Base-by-base conservation (phyloP, 2,888 invertebrate genomes). In the Drosophila tripunctata region DNA sequence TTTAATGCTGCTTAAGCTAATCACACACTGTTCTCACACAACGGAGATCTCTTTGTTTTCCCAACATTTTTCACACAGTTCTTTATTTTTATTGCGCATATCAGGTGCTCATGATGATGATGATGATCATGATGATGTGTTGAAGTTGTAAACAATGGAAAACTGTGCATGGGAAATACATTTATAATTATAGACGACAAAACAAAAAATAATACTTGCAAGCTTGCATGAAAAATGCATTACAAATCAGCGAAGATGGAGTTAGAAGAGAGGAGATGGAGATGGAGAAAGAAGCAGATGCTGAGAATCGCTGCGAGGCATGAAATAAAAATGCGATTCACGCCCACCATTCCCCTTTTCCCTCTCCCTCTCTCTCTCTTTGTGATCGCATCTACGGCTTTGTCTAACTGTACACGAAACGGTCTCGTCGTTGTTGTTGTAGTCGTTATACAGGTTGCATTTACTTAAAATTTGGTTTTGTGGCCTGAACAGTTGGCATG, bases 141-240 rank as follows among this genome's bases (percentile, higher is more conserved):
- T 50, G 48, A 10, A 51, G 64, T 43, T 72, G 47, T 21, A 76
- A 47, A 78, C 84, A 80, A 84, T 68, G 62, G 57, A 58, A 76
- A 61, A 67, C 56, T 41, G 45, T 73, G 68, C 78, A 78, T 78
- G 78, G 81, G 78, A 78, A 78, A 76, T 68, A 57, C 52, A 57
- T 67, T 62, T 50, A 67, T 43, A 75, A 60, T 60, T 75, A 64
- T 44, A 52, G 58, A 56, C 51, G 7, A 7, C 44, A 10, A 8
- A 14, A 33, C 45, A 35, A 27, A 30, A 17, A 45, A 24, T 31
- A 2, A 50, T 38, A 38, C 10, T 19, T 40, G 50, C 50, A 50
- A 50, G 38, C 57, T 45, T 63, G 71, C 75, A 69, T 75, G 52
- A 73, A 71, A 65, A 75, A 31, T 61, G 75, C 72, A 70, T 73